These are phyloP conservation scores for Trachythela sp. DNA, from an alignment of 64 coral and sea anemone species.

Conservation along the genomic window DNA sequence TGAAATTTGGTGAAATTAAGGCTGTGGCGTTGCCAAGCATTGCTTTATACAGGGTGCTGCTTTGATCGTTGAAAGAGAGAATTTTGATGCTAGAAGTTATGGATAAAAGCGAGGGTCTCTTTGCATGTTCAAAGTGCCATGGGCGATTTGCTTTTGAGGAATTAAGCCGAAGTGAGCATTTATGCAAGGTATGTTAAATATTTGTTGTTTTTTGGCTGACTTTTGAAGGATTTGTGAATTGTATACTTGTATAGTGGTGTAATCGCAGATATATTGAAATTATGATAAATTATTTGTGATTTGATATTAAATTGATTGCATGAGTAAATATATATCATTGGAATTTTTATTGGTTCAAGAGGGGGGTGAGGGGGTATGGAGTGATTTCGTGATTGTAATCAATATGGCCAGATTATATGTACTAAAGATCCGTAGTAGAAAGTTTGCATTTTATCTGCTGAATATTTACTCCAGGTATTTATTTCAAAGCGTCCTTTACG, in stretches of 20 bases:
- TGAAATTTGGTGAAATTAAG: background rate
- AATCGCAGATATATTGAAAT: too few species aligned
- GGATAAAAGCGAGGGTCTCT: background rate
- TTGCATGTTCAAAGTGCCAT: conserved; percentile 9
- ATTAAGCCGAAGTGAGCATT: conserved; percentile 4
- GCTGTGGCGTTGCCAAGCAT: background rate
- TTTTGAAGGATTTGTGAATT: too few species aligned
- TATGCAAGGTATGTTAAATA: conserved; percentile 5
- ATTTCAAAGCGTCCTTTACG: too few species aligned
- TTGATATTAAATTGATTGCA: background rate
- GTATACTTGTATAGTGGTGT: too few species aligned
- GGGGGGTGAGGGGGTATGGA: background rate
- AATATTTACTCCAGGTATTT: too few species aligned
- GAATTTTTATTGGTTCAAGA: background rate
- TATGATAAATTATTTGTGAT: background rate
- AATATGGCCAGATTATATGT: too few species aligned
- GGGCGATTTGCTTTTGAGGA: conserved; percentile 16
- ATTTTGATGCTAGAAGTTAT: background rate
- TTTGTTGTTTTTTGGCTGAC: too few species aligned
- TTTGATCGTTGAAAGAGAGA: background rate
- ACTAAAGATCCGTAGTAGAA: too few species aligned
- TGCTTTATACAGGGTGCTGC: background rate
- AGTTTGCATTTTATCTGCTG: too few species aligned
- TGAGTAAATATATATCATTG: background rate
- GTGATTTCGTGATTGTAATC: too few species aligned